These are phyloP conservation scores for Cynaeus angustus DNA, from an alignment of 2,888 invertebrate genomes.

Conservation along the genomic window DNA sequence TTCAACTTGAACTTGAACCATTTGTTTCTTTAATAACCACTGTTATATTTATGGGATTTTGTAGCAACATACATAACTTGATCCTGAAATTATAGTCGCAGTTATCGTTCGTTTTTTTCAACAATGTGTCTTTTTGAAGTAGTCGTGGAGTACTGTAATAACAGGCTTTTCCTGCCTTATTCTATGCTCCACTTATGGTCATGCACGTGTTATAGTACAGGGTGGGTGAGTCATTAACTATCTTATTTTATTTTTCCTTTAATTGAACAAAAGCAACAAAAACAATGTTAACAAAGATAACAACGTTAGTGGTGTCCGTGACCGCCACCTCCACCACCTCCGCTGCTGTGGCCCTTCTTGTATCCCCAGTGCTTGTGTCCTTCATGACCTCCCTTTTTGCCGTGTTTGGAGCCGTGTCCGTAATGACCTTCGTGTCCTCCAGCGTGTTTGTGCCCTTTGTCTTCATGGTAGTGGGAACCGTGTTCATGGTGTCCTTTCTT, in stretches of 20 bases:
- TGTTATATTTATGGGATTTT: conserved; percentile 10
- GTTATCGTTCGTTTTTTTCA: too few species aligned
- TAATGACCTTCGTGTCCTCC: conserved; percentile 86
- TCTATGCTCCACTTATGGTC: conserved; percentile 52
- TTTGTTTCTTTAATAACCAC: conserved; percentile 29
- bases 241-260: conserved; percentile 37
- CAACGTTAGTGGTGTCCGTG: conserved; percentile 45
- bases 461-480: conserved; percentile 85
- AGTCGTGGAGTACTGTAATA: conserved; percentile 49
- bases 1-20: conserved; percentile 37
- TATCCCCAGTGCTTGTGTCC: conserved; percentile 87
- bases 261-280: conserved; percentile 48
- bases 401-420: conserved; percentile 82
- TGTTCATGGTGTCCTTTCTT: conserved; percentile 88
- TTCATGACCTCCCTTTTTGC: conserved; percentile 86
- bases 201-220: conserved; percentile 53
- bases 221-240: conserved; percentile 44
- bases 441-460: conserved; percentile 86
- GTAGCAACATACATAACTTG: background rate
- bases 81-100: conserved; percentile 11
- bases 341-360: conserved; percentile 69
- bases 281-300: conserved; percentile 43
- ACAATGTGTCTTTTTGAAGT: conserved; percentile 52
- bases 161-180: conserved; percentile 50
- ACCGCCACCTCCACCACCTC: conserved; percentile 47